Evolutionary conservation across 2,888 invertebrate genomes (phyloP).

Genomic region (Trachelus iudaicus): DNA sequence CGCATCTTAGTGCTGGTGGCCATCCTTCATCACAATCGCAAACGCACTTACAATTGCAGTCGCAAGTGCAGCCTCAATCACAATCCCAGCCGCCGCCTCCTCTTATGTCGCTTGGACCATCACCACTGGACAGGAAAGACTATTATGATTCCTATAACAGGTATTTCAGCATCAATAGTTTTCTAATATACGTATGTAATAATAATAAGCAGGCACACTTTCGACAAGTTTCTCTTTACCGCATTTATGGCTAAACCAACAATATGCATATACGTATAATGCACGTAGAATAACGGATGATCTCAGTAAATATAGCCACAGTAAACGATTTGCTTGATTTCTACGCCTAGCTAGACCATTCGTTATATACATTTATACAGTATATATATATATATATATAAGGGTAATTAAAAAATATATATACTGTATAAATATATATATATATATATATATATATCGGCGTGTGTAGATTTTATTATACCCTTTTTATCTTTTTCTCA

Average conservation of each 20-base stretch:
- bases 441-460: no score
- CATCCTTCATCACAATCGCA: constrained; percentile 29
- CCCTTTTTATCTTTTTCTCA: no score
- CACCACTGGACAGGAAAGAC: constrained; percentile 64
- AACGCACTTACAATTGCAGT: neutral
- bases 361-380: constrained; percentile 18
- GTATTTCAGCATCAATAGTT: constrained; percentile 66
- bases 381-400: constrained; percentile 15
- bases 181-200: constrained; percentile 60
- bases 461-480: neutral
- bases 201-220: constrained; percentile 45
- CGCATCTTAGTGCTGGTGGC: constrained; percentile 49
- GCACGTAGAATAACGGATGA: no score
- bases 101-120: constrained; percentile 58
- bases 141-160: constrained; percentile 67
- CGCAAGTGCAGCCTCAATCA: neutral
- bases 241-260: constrained; percentile 27
- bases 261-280: neutral
- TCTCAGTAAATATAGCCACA: no score
- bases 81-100: constrained; percentile 40
- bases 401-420: no score
- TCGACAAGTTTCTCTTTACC: constrained; percentile 23
- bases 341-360: constrained; percentile 14
- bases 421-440: no score
- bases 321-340: constrained; percentile 4